A percentile compares a stretch with the other conserved stretches of the same genome.
Evolutionary conservation across 2,888 invertebrate species (phyloP).

Genomic region (Myathropa florea): DNA sequence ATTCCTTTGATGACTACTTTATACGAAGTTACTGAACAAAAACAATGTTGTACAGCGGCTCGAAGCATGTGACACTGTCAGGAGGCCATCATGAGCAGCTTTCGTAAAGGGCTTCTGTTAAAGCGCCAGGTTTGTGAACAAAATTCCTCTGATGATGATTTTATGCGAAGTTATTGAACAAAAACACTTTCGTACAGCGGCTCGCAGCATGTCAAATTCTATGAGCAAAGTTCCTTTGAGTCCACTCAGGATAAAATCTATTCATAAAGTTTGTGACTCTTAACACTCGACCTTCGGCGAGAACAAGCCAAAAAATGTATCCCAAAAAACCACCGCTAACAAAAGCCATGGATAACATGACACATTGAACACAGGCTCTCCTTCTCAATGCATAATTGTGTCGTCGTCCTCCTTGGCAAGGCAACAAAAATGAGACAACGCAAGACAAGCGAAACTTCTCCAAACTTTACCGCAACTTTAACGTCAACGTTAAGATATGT

Average conservation of each 20-base stretch:
- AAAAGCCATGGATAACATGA: constrained; percentile 30
- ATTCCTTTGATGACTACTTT: no score
- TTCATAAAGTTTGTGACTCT: neutral
- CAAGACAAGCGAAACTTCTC: neutral
- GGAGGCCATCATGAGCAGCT: no score
- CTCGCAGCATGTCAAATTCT: no score
- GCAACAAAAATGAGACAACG: neutral
- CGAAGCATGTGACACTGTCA: no score
- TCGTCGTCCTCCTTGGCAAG: neutral
- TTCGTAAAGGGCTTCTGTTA: no score
- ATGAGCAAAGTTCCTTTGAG: no score
- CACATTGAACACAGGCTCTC: constrained; percentile 14
- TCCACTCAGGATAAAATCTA: neutral
- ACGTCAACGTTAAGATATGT: constrained; percentile 20
- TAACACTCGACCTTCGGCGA: neutral
- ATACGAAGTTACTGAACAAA: no score
- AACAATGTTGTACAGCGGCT: no score
- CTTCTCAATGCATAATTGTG: constrained; percentile 13
- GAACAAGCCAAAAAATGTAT: neutral
- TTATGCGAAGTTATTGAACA: no score
- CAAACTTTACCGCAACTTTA: constrained; percentile 29
- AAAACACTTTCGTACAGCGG: no score
- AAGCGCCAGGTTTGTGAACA: no score
- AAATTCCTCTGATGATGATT: no score
- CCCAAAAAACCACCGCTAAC: neutral